phyloP scores from a whole-genome alignment of 1,140 invertebrate species.

The Asobara japonica region DNA sequence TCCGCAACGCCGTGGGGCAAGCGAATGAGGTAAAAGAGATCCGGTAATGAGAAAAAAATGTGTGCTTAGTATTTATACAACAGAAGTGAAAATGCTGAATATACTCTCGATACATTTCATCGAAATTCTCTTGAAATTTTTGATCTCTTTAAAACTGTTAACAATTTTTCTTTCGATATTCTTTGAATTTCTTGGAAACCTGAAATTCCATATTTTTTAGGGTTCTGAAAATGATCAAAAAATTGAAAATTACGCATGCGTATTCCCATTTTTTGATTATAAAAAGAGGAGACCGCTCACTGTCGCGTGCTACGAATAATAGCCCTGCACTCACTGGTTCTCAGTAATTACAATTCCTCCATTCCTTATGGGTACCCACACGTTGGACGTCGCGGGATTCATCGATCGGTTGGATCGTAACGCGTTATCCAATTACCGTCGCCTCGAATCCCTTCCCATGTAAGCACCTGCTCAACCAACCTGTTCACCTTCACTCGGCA shows the following conservation, averaged over 20 bases:
- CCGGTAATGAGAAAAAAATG: not conserved
- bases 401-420: slow-evolving; percentile 17
- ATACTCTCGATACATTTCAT: not conserved
- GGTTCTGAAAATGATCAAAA: too few relatives aligned
- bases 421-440: slow-evolving; percentile 16
- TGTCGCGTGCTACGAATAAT: slow-evolving; percentile 2
- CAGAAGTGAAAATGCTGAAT: not conserved
- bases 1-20: not conserved
- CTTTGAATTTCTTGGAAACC: too few relatives aligned
- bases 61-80: too few relatives aligned
- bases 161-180: not conserved
- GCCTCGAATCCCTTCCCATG: slow-evolving; percentile 3
- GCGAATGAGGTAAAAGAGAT: not conserved
- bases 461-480: slow-evolving; percentile 4
- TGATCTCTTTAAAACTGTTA: too few relatives aligned
- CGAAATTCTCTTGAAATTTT: too few relatives aligned
- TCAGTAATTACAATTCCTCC: slow-evolving; percentile 10
- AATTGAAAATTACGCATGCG: too few relatives aligned
- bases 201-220: too few relatives aligned
- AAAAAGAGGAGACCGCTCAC: not conserved
- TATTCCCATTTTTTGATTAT: not conserved
- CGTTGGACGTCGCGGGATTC: not conserved
- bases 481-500: not conserved
- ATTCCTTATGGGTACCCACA: slow-evolving; percentile 12
- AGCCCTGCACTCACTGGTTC: not conserved